These are phyloP conservation scores for Teleiodes luculella DNA, from an alignment of 2,888 invertebrate genomes.

Conservation along the genomic window DNA sequence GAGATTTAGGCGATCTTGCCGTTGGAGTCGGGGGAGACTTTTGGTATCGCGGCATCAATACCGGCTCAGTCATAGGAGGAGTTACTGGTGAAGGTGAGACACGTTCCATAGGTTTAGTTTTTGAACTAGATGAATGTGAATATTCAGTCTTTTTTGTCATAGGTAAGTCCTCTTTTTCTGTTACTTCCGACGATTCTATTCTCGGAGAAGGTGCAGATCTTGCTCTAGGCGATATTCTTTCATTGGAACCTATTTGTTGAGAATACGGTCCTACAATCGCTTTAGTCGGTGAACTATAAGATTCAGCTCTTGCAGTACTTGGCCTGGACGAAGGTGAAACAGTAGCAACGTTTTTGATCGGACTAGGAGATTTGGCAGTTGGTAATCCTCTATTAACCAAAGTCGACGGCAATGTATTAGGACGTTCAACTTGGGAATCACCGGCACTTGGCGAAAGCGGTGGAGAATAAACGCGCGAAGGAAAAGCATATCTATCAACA, in stretches of 20 bases:
- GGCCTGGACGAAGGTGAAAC: slow-evolving; percentile 41
- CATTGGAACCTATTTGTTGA: slow-evolving; percentile 34
- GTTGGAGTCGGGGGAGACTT: slow-evolving; percentile 60
- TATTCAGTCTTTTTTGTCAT: slow-evolving; percentile 34
- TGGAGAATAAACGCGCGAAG: slow-evolving; percentile 72
- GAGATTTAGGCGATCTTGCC: slow-evolving; percentile 47
- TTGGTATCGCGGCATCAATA: slow-evolving; percentile 42
- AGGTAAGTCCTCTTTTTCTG: slow-evolving; percentile 34
- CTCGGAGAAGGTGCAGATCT: slow-evolving; percentile 47
- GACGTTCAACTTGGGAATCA: slow-evolving; percentile 70
- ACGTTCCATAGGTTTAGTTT: slow-evolving; percentile 44
- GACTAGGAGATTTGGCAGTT: slow-evolving; percentile 66
- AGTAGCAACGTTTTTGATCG: slow-evolving; percentile 54
- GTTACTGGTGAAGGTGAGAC: slow-evolving; percentile 41
- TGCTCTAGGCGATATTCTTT: slow-evolving; percentile 41
- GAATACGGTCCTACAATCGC: slow-evolving; percentile 32
- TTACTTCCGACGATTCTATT: slow-evolving; percentile 33
- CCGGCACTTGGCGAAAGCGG: slow-evolving; percentile 79
- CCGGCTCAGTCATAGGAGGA: slow-evolving; percentile 38
- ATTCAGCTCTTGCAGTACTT: slow-evolving; percentile 44
- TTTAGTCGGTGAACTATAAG: slow-evolving; percentile 44
- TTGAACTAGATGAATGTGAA: slow-evolving; percentile 33
- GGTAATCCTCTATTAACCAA: slow-evolving; percentile 58
- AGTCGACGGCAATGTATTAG: slow-evolving; percentile 61
- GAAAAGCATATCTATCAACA: slow-evolving; percentile 58